Conservation (phyloP, 1,140 invertebrate genomes). For the Drosophila bocki region DNA sequence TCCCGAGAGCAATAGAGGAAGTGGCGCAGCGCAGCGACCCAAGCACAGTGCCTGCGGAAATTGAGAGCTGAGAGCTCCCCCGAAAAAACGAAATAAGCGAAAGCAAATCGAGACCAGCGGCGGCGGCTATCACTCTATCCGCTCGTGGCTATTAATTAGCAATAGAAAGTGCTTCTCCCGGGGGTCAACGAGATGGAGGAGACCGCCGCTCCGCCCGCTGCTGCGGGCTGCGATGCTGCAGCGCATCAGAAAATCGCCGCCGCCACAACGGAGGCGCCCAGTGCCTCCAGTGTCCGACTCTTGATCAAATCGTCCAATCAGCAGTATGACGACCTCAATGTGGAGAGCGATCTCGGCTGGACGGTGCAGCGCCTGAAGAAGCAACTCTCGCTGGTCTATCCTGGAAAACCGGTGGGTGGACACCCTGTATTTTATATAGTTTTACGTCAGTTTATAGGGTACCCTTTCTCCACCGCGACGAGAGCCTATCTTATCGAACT, state of each 20-base stretch:
- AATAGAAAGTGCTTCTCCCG: conserved; percentile 47
- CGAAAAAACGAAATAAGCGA: conserved; percentile 9
- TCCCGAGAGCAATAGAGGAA: conserved; percentile 35
- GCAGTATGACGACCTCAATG: conserved; percentile 93
- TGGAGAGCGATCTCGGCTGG: conserved; percentile 93
- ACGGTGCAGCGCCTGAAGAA: conserved; percentile 93
- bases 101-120: conserved; percentile 30
- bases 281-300: conserved; percentile 83
- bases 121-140: conserved; percentile 2
- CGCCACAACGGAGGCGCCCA: conserved; percentile 16
- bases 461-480: no score
- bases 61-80: conserved; percentile 9
- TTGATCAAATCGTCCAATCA: conserved; percentile 96
- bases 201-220: conserved; percentile 61
- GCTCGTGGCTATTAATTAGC: conserved; percentile 51
- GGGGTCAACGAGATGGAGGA: conserved; percentile 64
- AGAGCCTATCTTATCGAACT: conserved; percentile 29
- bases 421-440: neutral
- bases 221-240: conserved; percentile 75
- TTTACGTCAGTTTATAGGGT: conserved; percentile 33
- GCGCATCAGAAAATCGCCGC: conserved; percentile 50
- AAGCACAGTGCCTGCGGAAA: conserved; percentile 19
- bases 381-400: conserved; percentile 93
- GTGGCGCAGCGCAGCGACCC: conserved; percentile 29
- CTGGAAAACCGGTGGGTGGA: conserved; percentile 93